Conservation (phyloP, 1,140 invertebrate genomes). For the Drosophila baimaii region DNA sequence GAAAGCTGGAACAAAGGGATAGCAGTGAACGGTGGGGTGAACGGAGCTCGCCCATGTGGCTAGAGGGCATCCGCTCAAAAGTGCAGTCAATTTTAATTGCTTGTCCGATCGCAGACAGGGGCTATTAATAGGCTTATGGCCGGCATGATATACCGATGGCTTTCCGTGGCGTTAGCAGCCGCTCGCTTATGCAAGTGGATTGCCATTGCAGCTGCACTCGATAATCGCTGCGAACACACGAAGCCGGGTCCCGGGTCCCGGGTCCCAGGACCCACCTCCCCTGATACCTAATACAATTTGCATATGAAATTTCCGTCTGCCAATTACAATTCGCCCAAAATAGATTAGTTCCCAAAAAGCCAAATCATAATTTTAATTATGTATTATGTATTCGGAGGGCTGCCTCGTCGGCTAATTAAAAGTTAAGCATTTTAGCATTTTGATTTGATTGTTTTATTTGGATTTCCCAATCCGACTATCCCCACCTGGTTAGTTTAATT, state of each 20-base stretch:
- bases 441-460: constrained; percentile 45
- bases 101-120: constrained; percentile 75
- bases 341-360: constrained; percentile 61
- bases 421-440: constrained; percentile 48
- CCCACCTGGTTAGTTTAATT: constrained; percentile 38
- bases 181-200: constrained; percentile 44
- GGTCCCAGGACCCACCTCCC: constrained; percentile 24
- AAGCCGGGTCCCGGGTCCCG: neutral
- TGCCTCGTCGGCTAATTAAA: constrained; percentile 49
- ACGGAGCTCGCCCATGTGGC: constrained; percentile 25
- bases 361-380: constrained; percentile 78
- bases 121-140: constrained; percentile 81
- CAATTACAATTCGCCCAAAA: constrained; percentile 67
- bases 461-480: constrained; percentile 7
- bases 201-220: constrained; percentile 28
- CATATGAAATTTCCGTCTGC: constrained; percentile 60
- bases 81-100: constrained; percentile 82
- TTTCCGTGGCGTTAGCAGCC: constrained; percentile 60
- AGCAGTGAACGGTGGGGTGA: neutral
- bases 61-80: constrained; percentile 64
- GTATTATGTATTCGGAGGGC: constrained; percentile 33
- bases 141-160: constrained; percentile 74
- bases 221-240: constrained; percentile 64
- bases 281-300: constrained; percentile 52
- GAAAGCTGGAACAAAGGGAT: neutral